These are phyloP conservation scores for Diorhabda carinulata DNA, from an alignment of 1,140 invertebrate genomes.

Conservation along the genomic window DNA sequence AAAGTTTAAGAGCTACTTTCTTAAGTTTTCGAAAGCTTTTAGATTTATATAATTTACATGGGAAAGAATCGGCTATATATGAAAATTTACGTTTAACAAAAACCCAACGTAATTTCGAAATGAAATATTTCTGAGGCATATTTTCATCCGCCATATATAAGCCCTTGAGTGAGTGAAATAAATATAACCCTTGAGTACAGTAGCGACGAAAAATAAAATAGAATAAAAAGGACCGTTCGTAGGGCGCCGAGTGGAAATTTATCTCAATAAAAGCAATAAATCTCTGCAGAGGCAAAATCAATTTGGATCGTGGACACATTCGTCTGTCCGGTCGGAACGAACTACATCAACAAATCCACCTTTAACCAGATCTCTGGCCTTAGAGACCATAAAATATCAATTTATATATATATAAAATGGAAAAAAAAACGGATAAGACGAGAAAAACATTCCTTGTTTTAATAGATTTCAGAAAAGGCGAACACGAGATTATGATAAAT, in stretches of 20 bases:
- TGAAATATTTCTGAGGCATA: neutral
- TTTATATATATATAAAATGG: constrained; percentile 33
- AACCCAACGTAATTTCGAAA: neutral
- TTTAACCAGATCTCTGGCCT: constrained; percentile 36
- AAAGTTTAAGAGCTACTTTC: too few species aligned
- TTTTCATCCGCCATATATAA: constrained; percentile 8
- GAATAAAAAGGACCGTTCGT: constrained; percentile 14
- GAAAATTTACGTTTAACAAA: too few species aligned
- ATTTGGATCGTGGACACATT: constrained; percentile 34
- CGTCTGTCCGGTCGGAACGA: constrained; percentile 26
- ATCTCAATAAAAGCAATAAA: constrained; percentile 39
- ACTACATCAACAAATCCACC: constrained; percentile 34
- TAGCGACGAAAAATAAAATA: constrained; percentile 25
- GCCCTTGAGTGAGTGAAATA: constrained; percentile 22
- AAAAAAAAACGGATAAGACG: constrained; percentile 27
- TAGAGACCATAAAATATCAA: constrained; percentile 37
- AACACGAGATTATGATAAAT: constrained; percentile 12
- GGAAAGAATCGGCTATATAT: too few species aligned
- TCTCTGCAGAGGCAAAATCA: constrained; percentile 37
- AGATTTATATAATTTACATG: too few species aligned
- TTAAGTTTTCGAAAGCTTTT: too few species aligned
- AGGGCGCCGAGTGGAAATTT: constrained; percentile 27
- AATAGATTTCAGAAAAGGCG: constrained; percentile 22
- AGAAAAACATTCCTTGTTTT: constrained; percentile 31
- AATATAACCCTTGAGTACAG: constrained; percentile 33